These are phyloP conservation scores for Lasioglossum figueresi DNA, from an alignment of 2,888 invertebrate species.

Conservation along the genomic window DNA sequence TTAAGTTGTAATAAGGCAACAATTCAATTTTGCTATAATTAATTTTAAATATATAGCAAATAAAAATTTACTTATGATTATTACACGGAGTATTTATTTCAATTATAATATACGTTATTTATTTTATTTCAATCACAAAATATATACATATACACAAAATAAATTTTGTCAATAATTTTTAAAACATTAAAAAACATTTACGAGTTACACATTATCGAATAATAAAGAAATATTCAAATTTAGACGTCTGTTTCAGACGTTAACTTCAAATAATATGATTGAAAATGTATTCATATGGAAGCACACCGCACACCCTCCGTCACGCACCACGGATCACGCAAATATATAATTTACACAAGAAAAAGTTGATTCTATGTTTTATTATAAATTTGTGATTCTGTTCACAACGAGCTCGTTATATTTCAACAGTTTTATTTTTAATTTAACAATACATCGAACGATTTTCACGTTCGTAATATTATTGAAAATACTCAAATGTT, in stretches of 20 bases:
- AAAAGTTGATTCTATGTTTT: background rate
- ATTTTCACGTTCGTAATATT: background rate
- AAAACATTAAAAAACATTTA: background rate
- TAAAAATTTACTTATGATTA: background rate
- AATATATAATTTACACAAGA: conserved; percentile 18
- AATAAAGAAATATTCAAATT: background rate
- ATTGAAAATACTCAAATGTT: conserved; percentile 50
- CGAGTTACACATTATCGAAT: background rate
- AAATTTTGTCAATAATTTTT: background rate
- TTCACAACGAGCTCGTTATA: background rate
- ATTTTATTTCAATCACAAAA: background rate
- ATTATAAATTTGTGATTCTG: background rate
- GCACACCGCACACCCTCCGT: conserved; percentile 12
- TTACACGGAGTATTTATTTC: background rate
- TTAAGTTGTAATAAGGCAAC: no score
- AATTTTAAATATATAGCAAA: no score
- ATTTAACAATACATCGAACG: background rate
- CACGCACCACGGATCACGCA: conserved; percentile 11
- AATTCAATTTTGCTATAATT: no score
- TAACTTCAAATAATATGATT: background rate
- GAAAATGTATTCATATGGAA: conserved; percentile 9
- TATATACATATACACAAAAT: no score
- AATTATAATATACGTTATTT: background rate
- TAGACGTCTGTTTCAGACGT: background rate
- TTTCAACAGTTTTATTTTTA: conserved; percentile 1